These are phyloP conservation scores for Hedychridium roseum DNA, from an alignment of 2,888 invertebrate genomes.

Conservation along the genomic window DNA sequence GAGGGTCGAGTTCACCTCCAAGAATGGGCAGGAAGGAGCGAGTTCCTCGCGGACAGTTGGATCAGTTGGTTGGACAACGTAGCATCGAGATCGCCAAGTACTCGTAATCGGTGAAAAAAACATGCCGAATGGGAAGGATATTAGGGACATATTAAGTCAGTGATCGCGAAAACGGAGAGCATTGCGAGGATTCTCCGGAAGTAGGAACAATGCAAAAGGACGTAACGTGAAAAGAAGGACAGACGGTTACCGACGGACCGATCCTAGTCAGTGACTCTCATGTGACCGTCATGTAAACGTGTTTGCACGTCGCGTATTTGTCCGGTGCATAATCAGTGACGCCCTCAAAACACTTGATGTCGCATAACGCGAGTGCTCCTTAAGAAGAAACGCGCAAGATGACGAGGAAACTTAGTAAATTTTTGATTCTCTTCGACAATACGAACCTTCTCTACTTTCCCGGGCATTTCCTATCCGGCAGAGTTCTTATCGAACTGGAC, in stretches of 20 bases:
- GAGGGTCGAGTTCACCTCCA: constrained; percentile 59
- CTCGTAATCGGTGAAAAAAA: background rate
- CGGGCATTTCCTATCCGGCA: constrained; percentile 90
- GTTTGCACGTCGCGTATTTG: constrained; percentile 2
- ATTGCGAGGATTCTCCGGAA: constrained; percentile 15
- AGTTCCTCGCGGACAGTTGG: constrained; percentile 29
- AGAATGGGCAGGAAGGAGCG: constrained; percentile 60
- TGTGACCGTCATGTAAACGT: constrained; percentile 9
- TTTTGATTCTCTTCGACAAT: constrained; percentile 92
- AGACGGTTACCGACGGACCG: constrained; percentile 18
- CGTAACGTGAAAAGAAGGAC: constrained; percentile 23
- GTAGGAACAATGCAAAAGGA: background rate
- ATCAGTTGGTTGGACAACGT: constrained; percentile 5
- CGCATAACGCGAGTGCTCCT: constrained; percentile 26
- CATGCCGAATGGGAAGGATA: too few relatives aligned
- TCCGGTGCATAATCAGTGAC: constrained; percentile 18
- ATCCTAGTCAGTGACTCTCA: constrained; percentile 30
- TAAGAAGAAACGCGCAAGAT: constrained; percentile 64
- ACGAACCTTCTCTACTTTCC: constrained; percentile 92
- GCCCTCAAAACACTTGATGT: constrained; percentile 12
- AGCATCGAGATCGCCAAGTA: background rate
- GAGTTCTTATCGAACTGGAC: constrained; percentile 90
- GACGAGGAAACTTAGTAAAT: constrained; percentile 90
- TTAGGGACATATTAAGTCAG: too few relatives aligned
- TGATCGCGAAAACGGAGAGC: constrained; percentile 12